These are phyloP conservation scores for Falco novaeseelandiae DNA, from an alignment of 2,797 vertebrate genomes.

Conservation along the genomic window DNA sequence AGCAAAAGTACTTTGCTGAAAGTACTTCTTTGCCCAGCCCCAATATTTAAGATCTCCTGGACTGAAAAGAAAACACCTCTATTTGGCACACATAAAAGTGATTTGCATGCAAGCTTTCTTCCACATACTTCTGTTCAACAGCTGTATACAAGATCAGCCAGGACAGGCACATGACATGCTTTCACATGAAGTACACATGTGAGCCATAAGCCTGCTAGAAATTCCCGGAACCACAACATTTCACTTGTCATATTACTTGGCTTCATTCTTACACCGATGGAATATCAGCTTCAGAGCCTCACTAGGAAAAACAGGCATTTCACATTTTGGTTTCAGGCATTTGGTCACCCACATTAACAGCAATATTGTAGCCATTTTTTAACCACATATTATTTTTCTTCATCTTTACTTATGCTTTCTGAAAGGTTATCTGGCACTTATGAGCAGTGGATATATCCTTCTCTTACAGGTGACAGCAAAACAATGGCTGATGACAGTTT, in stretches of 20 bases:
- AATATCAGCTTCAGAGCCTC: background rate
- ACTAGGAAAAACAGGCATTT: background rate
- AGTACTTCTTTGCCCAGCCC: background rate
- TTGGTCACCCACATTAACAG: background rate
- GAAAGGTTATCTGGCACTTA: background rate
- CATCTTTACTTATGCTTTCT: background rate
- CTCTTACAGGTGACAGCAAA: background rate
- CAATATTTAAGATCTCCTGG: background rate
- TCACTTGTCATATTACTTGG: slow-evolving; percentile 51
- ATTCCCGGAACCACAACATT: slow-evolving; percentile 51
- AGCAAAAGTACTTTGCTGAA: background rate
- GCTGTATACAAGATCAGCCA: slow-evolving; percentile 19
- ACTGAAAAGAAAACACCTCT: background rate
- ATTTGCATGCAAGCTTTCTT: slow-evolving; percentile 39
- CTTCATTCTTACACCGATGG: background rate
- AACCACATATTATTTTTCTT: background rate
- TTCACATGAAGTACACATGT: slow-evolving; percentile 45
- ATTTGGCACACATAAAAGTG: background rate
- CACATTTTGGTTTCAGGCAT: background rate
- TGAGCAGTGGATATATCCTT: background rate
- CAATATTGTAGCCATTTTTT: background rate
- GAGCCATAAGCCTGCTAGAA: slow-evolving; percentile 29
- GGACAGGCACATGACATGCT: slow-evolving; percentile 29
- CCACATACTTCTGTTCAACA: slow-evolving; percentile 38
- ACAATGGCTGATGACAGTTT: background rate